phyloP scores from a whole-genome alignment of 2,113 vertebrate genomes.

The Litocranius walleri region DNA sequence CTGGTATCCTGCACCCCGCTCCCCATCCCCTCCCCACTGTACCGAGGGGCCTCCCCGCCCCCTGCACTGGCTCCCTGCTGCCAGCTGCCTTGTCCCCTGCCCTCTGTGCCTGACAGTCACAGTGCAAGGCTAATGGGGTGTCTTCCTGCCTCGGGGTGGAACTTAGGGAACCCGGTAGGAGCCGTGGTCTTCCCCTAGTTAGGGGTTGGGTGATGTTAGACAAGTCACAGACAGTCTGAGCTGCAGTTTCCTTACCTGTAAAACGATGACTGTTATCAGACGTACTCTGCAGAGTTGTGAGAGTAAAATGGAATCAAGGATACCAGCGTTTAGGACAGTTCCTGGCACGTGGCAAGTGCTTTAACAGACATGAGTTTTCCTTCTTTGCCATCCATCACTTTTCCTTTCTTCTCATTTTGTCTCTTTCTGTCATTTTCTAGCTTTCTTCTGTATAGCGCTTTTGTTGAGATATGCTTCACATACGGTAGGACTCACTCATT shows the following conservation, averaged over 20 bases:
- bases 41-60: fast-evolving
- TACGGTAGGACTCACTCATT: too few relatives aligned
- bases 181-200: background rate
- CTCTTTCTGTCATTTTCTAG: background rate
- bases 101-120: fast-evolving
- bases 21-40: fast-evolving
- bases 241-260: background rate
- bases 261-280: fast-evolving
- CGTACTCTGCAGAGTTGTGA: background rate
- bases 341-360: background rate
- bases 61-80: background rate
- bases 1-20: background rate
- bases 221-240: background rate
- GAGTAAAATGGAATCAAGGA: background rate
- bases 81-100: background rate
- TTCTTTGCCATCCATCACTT: background rate
- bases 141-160: background rate
- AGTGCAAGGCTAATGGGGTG: background rate
- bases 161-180: background rate
- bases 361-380: too few relatives aligned
- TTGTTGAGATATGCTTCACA: background rate
- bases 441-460: background rate
- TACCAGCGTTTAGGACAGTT: background rate
- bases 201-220: too few relatives aligned
- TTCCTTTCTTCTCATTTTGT: background rate